Conservation (phyloP, 1,140 invertebrate species). For the Ditylenchus dipsaci region DNA sequence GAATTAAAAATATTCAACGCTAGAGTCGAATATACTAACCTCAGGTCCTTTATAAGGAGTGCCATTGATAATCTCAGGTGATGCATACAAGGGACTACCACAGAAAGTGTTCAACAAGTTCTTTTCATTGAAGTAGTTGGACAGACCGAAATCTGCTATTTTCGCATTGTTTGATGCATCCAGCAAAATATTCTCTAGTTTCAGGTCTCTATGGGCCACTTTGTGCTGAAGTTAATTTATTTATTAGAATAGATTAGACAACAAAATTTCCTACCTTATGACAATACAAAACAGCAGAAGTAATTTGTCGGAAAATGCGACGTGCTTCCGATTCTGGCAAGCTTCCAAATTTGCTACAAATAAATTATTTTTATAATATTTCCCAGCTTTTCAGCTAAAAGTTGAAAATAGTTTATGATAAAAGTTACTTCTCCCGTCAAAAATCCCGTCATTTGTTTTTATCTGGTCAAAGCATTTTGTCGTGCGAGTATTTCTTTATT, state of each 20-base stretch:
- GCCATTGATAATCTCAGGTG: constrained; percentile 96
- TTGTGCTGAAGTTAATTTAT: constrained; percentile 63
- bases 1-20: background rate
- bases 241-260: too few species aligned
- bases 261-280: constrained; percentile 74
- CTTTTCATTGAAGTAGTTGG: constrained; percentile 90
- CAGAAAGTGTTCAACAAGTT: constrained; percentile 83
- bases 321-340: constrained; percentile 85
- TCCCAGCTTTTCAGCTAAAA: too few species aligned
- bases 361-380: too few species aligned
- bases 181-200: constrained; percentile 94
- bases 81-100: constrained; percentile 93
- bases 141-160: constrained; percentile 97
- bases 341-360: constrained; percentile 75
- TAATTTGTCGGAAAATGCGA: constrained; percentile 91
- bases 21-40: constrained; percentile 1
- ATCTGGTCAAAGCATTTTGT: too few species aligned
- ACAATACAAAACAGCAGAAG: constrained; percentile 94
- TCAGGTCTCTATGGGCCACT: constrained; percentile 83
- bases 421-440: too few species aligned
- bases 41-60: constrained; percentile 88
- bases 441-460: too few species aligned
- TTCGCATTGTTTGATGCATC: constrained; percentile 92
- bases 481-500: too few species aligned
- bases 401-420: too few species aligned